A percentile compares a stretch with the other conserved stretches of the same genome.
These are phyloP conservation scores for Callospermophilus lateralis DNA, from an alignment of 2,113 vertebrate species.

Conservation along the genomic window DNA sequence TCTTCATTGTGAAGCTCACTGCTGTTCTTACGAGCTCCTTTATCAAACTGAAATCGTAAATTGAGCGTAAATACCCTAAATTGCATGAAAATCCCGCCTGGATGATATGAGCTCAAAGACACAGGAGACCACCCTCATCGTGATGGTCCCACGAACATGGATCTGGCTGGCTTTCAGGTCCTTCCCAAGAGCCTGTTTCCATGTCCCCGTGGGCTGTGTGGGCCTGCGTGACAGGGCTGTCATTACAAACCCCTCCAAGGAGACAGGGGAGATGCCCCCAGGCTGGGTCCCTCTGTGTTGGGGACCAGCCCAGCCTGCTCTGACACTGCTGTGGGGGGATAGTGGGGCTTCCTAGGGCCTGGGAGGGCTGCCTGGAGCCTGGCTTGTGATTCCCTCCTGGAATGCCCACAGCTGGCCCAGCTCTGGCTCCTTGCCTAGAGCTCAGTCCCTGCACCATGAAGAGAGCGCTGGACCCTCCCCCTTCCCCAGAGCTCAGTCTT, in stretches of 20 bases:
- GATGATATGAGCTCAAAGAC: not conserved
- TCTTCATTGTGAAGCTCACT: not conserved
- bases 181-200: not conserved
- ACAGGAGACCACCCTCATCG: fast-evolving
- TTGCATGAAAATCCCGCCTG: fast-evolving
- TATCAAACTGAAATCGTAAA: not conserved
- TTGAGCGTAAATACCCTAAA: too few species aligned
- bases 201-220: too few species aligned
- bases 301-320: not conserved
- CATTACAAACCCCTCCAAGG: too few species aligned
- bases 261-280: not conserved
- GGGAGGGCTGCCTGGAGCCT: not conserved
- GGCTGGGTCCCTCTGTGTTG: too few species aligned
- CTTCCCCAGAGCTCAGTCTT: too few species aligned
- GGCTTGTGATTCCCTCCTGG: not conserved
- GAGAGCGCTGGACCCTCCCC: too few species aligned
- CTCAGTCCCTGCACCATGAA: not conserved
- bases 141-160: fast-evolving
- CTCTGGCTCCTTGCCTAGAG: not conserved
- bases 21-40: fast-evolving
- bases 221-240: not conserved
- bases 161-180: not conserved
- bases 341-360: not conserved
- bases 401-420: not conserved
- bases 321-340: too few species aligned